A percentile compares a stretch with the other conserved stretches of the same genome.
Conservation (phyloP, 2,797 vertebrate species). For the Hephaestus fuliginosus region DNA sequence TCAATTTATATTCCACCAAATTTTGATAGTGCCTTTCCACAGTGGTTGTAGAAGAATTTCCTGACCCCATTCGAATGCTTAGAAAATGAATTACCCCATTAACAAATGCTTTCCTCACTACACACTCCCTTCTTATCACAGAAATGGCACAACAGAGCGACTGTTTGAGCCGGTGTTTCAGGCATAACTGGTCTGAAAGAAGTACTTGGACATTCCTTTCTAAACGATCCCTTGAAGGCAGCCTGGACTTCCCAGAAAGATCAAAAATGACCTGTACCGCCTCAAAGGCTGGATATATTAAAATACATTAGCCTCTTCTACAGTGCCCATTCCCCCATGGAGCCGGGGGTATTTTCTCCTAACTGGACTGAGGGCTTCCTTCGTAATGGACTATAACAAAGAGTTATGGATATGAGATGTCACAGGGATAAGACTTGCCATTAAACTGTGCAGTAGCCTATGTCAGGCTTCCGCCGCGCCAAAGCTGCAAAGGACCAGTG, state of each 20-base stretch:
- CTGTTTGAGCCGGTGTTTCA: slow-evolving; percentile 39
- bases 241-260: slow-evolving; percentile 52
- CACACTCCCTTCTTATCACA: slow-evolving; percentile 51
- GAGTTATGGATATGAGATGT: slow-evolving; percentile 83
- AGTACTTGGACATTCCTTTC: slow-evolving; percentile 33
- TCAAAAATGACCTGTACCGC: slow-evolving; percentile 63
- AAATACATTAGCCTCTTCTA: slow-evolving; percentile 72
- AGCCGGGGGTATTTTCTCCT: slow-evolving; percentile 60
- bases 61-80: slow-evolving; percentile 38
- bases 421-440: slow-evolving; percentile 70
- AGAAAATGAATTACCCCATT: slow-evolving; percentile 57
- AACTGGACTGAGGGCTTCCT: slow-evolving; percentile 69
- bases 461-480: slow-evolving; percentile 56
- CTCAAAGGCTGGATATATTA: slow-evolving; percentile 68
- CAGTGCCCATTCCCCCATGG: slow-evolving; percentile 44
- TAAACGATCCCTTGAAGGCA: slow-evolving; percentile 58
- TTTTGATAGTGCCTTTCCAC: slow-evolving; percentile 48
- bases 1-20: slow-evolving; percentile 40
- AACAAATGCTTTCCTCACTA: slow-evolving; percentile 51
- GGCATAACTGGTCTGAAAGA: slow-evolving; percentile 43
- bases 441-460: slow-evolving; percentile 69
- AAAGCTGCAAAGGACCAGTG: slow-evolving; percentile 55
- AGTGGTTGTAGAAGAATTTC: slow-evolving; percentile 33
- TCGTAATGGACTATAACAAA: slow-evolving; percentile 81
- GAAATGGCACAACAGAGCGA: slow-evolving; percentile 32